Evolutionary conservation across 1,140 invertebrate species (phyloP).

Genomic region (Drosophila setifemur): DNA sequence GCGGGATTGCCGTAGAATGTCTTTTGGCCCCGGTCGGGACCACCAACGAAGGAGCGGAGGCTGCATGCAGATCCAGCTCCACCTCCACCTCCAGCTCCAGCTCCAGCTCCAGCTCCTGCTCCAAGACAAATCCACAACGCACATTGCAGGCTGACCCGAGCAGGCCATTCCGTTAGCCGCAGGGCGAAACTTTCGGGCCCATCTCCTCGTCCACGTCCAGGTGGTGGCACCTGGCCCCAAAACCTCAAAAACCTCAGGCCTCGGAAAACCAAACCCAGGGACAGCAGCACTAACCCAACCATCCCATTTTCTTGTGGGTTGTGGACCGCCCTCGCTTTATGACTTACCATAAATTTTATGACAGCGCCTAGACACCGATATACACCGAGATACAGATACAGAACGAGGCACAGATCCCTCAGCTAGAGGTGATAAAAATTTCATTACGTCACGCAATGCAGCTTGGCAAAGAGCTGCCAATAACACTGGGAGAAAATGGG

Average conservation of each 20-base stretch:
- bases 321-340: slow-evolving; percentile 55
- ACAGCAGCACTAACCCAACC: slow-evolving; percentile 2
- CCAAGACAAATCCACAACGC: slow-evolving; percentile 59
- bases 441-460: slow-evolving; percentile 74
- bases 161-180: slow-evolving; percentile 51
- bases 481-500: background rate
- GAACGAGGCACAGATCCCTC: slow-evolving; percentile 38
- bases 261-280: slow-evolving; percentile 7
- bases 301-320: slow-evolving; percentile 12
- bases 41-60: slow-evolving; percentile 40
- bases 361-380: slow-evolving; percentile 68
- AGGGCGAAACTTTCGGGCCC: slow-evolving; percentile 8
- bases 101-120: slow-evolving; percentile 23
- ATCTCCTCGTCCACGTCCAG: slow-evolving; percentile 4
- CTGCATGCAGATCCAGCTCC: slow-evolving; percentile 52
- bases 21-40: slow-evolving; percentile 11
- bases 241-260: slow-evolving; percentile 4
- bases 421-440: slow-evolving; percentile 72
- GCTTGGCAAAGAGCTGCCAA: slow-evolving; percentile 1
- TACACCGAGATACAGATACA: slow-evolving; percentile 12
- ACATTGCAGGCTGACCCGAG: slow-evolving; percentile 67
- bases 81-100: too few species aligned
- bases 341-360: slow-evolving; percentile 74
- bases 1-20: slow-evolving; percentile 30
- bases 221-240: slow-evolving; percentile 29